A percentile compares a stretch with the other conserved stretches of the same genome.
Evolutionary conservation across 2,888 invertebrate genomes (phyloP).

Genomic region (Nasonia oneida): DNA sequence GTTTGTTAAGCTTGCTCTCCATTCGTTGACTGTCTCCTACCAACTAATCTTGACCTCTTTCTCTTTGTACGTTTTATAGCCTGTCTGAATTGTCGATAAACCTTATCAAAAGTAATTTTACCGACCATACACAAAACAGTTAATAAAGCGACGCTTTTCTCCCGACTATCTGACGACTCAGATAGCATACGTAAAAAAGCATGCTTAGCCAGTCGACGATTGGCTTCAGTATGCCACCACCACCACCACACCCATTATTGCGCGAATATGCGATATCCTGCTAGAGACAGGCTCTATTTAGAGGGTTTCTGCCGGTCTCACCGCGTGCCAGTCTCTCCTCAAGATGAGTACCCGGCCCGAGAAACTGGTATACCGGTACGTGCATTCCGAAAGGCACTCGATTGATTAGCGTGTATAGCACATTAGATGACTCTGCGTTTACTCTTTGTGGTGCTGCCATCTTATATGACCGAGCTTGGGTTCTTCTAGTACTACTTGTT

Average conservation of each 20-base stretch:
- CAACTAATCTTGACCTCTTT: not conserved
- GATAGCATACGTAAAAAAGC: constrained; percentile 5
- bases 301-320: not conserved
- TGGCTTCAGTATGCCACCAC: not conserved
- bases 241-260: not conserved
- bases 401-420: not conserved
- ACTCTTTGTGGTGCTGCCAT: not conserved
- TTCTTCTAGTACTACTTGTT: not conserved
- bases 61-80: not conserved
- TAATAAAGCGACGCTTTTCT: not conserved
- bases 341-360: not conserved
- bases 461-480: not conserved
- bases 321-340: not conserved
- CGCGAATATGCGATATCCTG: not conserved
- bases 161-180: not conserved
- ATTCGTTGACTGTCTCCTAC: not conserved
- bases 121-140: not conserved
- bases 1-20: not conserved
- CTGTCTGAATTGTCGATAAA: not conserved
- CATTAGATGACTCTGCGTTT: not conserved
- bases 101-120: not conserved
- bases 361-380: not conserved
- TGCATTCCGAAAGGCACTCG: not conserved
- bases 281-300: not conserved
- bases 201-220: not conserved